Evolutionary conservation across 2,888 invertebrate genomes (phyloP), one percentile per base, ranked within the genome.

Genomic region (Cerceris ruficornis): DNA sequence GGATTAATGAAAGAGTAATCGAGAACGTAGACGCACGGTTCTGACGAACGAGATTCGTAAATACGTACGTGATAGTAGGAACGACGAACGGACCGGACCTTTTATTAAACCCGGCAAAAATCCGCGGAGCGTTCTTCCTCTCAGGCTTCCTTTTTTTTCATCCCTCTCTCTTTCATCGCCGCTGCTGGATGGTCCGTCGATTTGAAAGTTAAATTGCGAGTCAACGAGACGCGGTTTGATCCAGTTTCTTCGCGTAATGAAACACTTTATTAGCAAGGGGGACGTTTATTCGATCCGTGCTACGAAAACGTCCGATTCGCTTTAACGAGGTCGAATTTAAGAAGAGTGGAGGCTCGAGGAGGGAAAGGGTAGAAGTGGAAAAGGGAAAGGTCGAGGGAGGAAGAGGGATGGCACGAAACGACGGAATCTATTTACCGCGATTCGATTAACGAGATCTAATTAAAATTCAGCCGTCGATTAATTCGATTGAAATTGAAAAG

Each of bases 121-220:
- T 41, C 42, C 42, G n/a, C 13, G 17, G 6, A 11, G 54, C n/a
- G 8, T 28, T 57, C 41, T 28, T n/a, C 49, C 49, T 49, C n/a
- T 11, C 46, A 54, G 46, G 7, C 62, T 7, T 17, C 7, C 57
- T 17, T 59, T 58, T 28, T 75, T 50, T 55, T 58, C 66, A 28
- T 39, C 41, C 39, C 28, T 39, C 14, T 13, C 49, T 55, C 52
- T 13, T 58, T 11, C 28, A 17, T 55, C 55, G 55, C 15, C 9
- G 13, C 17, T n/a, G 52, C 8, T 46, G 46, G 59, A 66, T 81
- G 69, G 67, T 66, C 73, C 81, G 72, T 84, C 84, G 77, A 83
- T 84, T 83, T 83, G 77, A 83, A 83, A 83, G 84, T 83, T 83
- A 81, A 84, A 83, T 84, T 73, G 71, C 84, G 75, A 83, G 81